Evolutionary conservation across 1,140 invertebrate genomes (phyloP).

Genomic region (Stegodyphus mimosarum): DNA sequence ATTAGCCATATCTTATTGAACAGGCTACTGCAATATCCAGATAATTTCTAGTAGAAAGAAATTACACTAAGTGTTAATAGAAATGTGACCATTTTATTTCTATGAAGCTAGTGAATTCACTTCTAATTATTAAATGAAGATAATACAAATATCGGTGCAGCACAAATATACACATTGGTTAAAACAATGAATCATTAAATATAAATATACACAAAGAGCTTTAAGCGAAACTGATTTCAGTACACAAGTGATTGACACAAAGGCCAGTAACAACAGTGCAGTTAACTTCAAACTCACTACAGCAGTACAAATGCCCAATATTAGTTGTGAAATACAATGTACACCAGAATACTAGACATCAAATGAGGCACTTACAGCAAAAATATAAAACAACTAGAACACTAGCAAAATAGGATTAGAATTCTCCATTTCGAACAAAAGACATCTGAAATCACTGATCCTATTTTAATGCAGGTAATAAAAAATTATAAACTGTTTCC

Average conservation of each 20-base stretch:
- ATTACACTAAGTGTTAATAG: constrained; percentile 33
- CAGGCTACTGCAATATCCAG: too few relatives aligned
- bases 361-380: constrained; percentile 50
- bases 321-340: constrained; percentile 39
- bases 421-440: too few relatives aligned
- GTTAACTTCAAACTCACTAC: neutral
- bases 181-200: constrained; percentile 46
- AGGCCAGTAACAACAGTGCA: constrained; percentile 46
- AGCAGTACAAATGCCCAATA: constrained; percentile 49
- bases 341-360: constrained; percentile 31
- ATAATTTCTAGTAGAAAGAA: neutral
- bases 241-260: constrained; percentile 43
- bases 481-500: too few relatives aligned
- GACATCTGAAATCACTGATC: too few relatives aligned
- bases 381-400: constrained; percentile 7
- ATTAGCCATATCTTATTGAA: too few relatives aligned
- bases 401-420: neutral
- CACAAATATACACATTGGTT: constrained; percentile 57
- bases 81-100: constrained; percentile 59
- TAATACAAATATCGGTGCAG: constrained; percentile 58
- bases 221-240: constrained; percentile 26
- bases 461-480: too few relatives aligned
- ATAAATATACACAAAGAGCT: constrained; percentile 44
- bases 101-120: constrained; percentile 58
- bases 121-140: constrained; percentile 55